Evolutionary conservation across 30 jellyfish, hydroid and myxozoan genomes (phyloP), one percentile per base, ranked within the genome.

Genomic region (Calvadosia cruxmelitensis): DNA sequence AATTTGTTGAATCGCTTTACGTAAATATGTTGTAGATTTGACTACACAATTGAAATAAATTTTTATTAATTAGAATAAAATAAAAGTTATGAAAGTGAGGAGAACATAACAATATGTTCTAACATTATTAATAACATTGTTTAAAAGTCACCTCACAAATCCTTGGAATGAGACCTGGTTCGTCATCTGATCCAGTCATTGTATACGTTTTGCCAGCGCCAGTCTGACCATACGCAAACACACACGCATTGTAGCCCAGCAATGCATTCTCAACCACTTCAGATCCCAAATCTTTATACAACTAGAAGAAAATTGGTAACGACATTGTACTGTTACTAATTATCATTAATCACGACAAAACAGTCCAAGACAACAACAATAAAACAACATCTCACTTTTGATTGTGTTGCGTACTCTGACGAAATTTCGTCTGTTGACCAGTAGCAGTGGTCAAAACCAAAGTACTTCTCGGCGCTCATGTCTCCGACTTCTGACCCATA

Each of bases 221-320:
- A 7, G 96, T 86, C 50, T 86, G 96, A 15, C 96, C 96, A 75
- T 86, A 86, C 34, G 96, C 96, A 79, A 86, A 86, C 33, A 86
- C 66, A 69, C 96, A 86, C 7, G 96, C 93, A 63, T 86, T 86
- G 82, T 86, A 86, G 50, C 96, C 96, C 26, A 33, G 72, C 48
- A 86, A 31, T 29, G 96, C 96, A 12, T 92, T 76, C 33, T 74
- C 34, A 25, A 86, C 96, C 15, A 86, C 93, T 63, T 78, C 90
- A 0, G 81, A 68, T 13, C 96, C 96, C 72, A 70, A 66, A 31
- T 86, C 96, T 23, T 35, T 33, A 67, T 73, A 86, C 49, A 86
- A 68, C 96, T 86, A 75, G 3, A 34, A 53, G 31, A 66, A 63
- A 42, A 42, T 42, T 42, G 10, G 57, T 5, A 42, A 42, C 20